These are phyloP conservation scores for Heliconius erato DNA, from an alignment of 2,888 invertebrate species.

Conservation along the genomic window DNA sequence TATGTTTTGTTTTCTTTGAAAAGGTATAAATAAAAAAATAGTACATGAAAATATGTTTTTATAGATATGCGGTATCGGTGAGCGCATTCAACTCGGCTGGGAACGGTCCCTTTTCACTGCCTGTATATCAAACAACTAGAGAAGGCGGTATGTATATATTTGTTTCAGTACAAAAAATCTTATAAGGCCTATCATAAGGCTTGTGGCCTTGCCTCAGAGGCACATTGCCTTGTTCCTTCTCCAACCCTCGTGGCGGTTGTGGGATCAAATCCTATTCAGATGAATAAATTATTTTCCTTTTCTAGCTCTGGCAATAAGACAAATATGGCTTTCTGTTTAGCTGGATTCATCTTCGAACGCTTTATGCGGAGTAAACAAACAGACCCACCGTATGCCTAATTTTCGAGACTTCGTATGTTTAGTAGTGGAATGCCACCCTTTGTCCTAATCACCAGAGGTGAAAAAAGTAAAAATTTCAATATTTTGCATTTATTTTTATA, in stretches of 20 bases:
- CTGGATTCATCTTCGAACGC: neutral
- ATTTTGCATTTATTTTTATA: neutral
- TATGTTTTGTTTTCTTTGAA: neutral
- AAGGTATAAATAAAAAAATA: neutral
- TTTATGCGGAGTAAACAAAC: neutral
- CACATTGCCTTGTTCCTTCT: too few species aligned
- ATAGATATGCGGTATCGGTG: conserved; percentile 92
- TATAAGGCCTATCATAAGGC: neutral
- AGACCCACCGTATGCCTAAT: neutral
- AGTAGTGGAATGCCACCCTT: neutral
- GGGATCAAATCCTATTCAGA: too few species aligned
- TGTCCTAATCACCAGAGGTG: neutral
- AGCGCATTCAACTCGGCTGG: conserved; percentile 94
- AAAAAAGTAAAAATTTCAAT: neutral
- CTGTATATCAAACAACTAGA: conserved; percentile 92
- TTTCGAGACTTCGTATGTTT: neutral
- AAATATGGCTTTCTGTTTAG: too few species aligned
- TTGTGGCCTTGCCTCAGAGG: too few species aligned
- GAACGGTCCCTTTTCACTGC: conserved; percentile 92
- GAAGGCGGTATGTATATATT: conserved; percentile 89
- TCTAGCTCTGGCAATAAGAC: too few species aligned
- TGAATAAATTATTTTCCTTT: too few species aligned
- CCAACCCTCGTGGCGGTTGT: too few species aligned
- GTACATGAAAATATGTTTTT: conserved; percentile 41
- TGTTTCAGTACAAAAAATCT: neutral